Conservation (phyloP, 2,797 vertebrate species). For the Rhodeus uyekii region DNA sequence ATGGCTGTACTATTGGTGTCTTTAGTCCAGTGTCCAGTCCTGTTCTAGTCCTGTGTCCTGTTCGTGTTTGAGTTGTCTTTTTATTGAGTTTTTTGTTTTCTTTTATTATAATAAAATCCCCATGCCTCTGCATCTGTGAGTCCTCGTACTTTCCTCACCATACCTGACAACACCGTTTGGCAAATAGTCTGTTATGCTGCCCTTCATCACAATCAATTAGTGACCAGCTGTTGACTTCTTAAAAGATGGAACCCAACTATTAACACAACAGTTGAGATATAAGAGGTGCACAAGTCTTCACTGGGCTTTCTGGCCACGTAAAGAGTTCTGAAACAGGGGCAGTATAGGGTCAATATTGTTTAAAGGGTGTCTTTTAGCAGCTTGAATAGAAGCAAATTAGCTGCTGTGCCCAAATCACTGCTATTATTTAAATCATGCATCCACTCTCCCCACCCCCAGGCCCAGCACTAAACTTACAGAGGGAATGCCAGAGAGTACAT, state of each 20-base stretch:
- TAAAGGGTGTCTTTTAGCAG: background rate
- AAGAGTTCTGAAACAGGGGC: background rate
- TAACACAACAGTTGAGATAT: background rate
- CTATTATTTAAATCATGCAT: conserved; percentile 8
- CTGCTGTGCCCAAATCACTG: background rate
- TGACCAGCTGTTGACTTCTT: conserved; percentile 11
- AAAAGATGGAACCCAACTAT: background rate
- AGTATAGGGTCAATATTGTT: background rate
- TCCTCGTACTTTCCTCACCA: no score
- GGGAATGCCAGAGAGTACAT: conserved; percentile 16
- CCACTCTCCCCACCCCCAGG: background rate
- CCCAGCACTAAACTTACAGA: background rate
- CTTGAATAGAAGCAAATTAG: conserved; percentile 11
- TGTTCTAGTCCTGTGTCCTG: no score
- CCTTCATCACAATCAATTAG: background rate
- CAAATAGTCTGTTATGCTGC: background rate
- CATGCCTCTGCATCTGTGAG: no score
- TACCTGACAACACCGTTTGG: no score
- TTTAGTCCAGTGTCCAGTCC: no score
- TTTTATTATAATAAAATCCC: no score
- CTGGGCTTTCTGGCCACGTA: background rate
- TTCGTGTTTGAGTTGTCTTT: no score
- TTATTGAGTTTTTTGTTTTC: background rate
- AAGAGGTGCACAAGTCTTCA: background rate
- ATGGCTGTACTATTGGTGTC: no score